These are phyloP conservation scores for Amphimallon solstitiale DNA, from an alignment of 2,888 invertebrate genomes.

Conservation along the genomic window DNA sequence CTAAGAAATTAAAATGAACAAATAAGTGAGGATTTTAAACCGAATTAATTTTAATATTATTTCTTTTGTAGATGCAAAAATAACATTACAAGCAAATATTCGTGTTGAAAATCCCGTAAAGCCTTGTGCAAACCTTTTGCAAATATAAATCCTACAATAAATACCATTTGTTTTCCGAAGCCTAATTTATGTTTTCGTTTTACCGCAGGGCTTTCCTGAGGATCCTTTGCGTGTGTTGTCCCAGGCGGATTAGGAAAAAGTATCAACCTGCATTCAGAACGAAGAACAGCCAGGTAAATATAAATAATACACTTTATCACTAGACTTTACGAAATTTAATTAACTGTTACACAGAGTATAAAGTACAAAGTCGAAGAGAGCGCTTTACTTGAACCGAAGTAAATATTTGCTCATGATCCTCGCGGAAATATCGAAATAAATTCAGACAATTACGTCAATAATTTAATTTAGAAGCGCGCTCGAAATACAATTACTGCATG, in stretches of 20 bases:
- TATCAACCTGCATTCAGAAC: conserved; percentile 87
- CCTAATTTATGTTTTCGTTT: conserved; percentile 55
- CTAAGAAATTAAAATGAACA: too few relatives aligned
- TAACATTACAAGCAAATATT: too few relatives aligned
- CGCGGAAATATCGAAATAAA: conserved; percentile 13
- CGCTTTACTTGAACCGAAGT: background rate
- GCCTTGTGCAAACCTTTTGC: background rate
- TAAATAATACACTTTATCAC: conserved; percentile 54
- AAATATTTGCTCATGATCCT: background rate
- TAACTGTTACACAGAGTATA: background rate
- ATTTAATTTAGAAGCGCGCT: conserved; percentile 14
- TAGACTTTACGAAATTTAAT: background rate
- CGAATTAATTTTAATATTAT: too few relatives aligned
- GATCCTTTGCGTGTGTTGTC: conserved; percentile 91
- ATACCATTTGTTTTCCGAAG: conserved; percentile 10
- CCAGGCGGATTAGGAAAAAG: conserved; percentile 80
- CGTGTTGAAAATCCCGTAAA: too few relatives aligned
- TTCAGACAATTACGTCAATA: conserved; percentile 15
- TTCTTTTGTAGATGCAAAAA: too few relatives aligned
- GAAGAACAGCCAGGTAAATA: conserved; percentile 84
- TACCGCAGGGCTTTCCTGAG: conserved; percentile 89
- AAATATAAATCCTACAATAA: conserved; percentile 14
- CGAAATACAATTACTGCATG: conserved; percentile 15
- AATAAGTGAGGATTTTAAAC: too few relatives aligned
- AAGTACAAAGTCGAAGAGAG: background rate